Evolutionary conservation across 1,140 invertebrate genomes (phyloP).

Genomic region (Delia radicum): DNA sequence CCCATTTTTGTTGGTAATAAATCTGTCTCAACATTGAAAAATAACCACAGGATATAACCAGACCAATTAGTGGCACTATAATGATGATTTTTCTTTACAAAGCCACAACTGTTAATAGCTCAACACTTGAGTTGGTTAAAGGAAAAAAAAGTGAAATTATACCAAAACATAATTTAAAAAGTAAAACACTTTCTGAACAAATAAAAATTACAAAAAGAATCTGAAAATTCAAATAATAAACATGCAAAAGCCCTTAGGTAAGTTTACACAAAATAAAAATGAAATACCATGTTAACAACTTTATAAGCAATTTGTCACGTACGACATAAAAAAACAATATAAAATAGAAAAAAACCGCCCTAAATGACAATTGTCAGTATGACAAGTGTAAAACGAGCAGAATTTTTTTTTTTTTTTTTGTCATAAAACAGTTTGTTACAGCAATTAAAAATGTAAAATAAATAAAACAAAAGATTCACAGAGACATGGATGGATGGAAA

Average conservation of each 20-base stretch:
- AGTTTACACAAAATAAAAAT: conserved; percentile 1
- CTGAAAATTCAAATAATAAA: too few species aligned
- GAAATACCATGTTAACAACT: conserved; percentile 17
- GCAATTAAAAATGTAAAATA: conserved; percentile 1
- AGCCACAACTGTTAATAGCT: conserved; percentile 11
- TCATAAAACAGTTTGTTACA: background rate
- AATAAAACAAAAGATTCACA: background rate
- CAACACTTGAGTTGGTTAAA: background rate
- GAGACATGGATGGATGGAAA: too few species aligned
- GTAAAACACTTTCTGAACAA: background rate
- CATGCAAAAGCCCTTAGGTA: background rate
- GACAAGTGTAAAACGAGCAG: conserved; percentile 4
- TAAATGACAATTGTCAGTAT: conserved; percentile 4
- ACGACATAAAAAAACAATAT: conserved; percentile 3
- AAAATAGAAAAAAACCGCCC: background rate
- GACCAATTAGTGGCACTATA: conserved; percentile 2
- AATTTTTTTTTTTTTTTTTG: background rate
- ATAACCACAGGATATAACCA: conserved; percentile 9
- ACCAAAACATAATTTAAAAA: background rate
- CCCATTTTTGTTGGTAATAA: too few species aligned
- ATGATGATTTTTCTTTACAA: background rate
- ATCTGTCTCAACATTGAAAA: too few species aligned
- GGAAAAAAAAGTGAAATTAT: background rate
- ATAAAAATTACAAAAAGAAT: background rate
- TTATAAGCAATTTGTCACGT: conserved; percentile 21